Evolutionary conservation across 2,113 vertebrate genomes (phyloP), one percentile per base, ranked within the genome.

Genomic region (Zapornia atra): DNA sequence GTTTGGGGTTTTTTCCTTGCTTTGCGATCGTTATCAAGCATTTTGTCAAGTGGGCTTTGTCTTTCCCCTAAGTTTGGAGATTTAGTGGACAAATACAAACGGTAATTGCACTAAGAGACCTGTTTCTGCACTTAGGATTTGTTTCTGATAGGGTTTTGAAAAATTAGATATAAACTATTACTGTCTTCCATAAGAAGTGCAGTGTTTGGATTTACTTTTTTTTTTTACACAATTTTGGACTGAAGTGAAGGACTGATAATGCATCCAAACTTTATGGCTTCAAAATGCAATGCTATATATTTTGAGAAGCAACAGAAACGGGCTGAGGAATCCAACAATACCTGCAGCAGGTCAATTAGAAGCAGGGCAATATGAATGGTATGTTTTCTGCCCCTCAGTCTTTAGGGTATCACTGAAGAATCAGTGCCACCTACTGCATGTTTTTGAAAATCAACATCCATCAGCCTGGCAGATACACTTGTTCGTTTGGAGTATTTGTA

Each of bases 381-480:
- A 15, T 18, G 36, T 21, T 12, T 8, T 4, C 11, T 19, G 6
- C 7, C 11, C 6, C n/a, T 1, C 7, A 5, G 12, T 15, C 59
- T 15, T 29, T 11, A 2, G 53, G 56, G 64, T 38, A 31, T 34
- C 9, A 0, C 83, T 17, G 36, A 25, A 36, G 16, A 63, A 25
- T 15, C 8, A 22, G 50, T 57, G 88, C 84, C 89, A 78, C 50
- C 95, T 95, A 5, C 84, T 61, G 92, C 40, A 8, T 1, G 1
- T 3, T 8, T 60, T 34, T 19, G 36, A n/a, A 68, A 84, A 75
- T 8, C 42, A 19, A 20, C 31, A 19, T 15, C 50, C 24, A 22
- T 17, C 75, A 17, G 2, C 1, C 48, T 11, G 1, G 11, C 7
- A 17, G 17, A 5, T 22, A 1, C 15, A 2, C 6, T 1, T 8